Base-by-base conservation (phyloP, 1,140 invertebrate species). In the Leptinotarsa undecemlineata region DNA sequence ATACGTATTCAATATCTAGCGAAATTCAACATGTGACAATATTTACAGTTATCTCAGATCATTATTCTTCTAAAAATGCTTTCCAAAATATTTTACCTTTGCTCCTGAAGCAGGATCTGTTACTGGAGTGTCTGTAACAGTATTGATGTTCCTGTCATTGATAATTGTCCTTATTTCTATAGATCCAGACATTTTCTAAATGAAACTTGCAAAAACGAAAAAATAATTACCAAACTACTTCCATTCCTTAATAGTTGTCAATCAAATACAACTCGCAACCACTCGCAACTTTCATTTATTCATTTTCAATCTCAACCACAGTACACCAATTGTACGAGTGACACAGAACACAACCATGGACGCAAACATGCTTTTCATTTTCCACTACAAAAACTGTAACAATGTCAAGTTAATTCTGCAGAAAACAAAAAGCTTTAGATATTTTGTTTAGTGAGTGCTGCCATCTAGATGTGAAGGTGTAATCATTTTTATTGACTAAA, bases 81-180 rank as follows among this genome's bases (percentile, higher is more conserved):
- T 19, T 61, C 21, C 48, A 14, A 66, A 68, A 21, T n/a, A 61
- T 71, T 69, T 57, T 74, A 86, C 84, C 84, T 87, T 87, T 42
- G 78, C 79, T 17, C 76, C 77, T 20, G 86, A 87, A 71, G 86
- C 87, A 48, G 87, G 87, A 81, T 87, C 87, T 20, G 86, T 87
- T 71, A 87, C 83, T n/a, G 87, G 87, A 77, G 84, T 86, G 78
- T 87, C 87, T 73, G 83, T 82, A 42, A 84, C 81, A 23, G 79
- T 76, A 72, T 79, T 83, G 63, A 83, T 78, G 76, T 85, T 82
- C 70, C 81, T 76, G 72, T 84, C 84, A 23, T 79, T 78, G 63
- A 83, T 78, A 78, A 84, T 82, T 67, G 81, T 82, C 69, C 82
- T 80, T 60, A 84, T 82, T 81, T 85, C 84, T 73, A 83, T 81